Evolutionary conservation across 2,797 vertebrate species (phyloP).

Genomic region (Tenualosa thibaudeaui): DNA sequence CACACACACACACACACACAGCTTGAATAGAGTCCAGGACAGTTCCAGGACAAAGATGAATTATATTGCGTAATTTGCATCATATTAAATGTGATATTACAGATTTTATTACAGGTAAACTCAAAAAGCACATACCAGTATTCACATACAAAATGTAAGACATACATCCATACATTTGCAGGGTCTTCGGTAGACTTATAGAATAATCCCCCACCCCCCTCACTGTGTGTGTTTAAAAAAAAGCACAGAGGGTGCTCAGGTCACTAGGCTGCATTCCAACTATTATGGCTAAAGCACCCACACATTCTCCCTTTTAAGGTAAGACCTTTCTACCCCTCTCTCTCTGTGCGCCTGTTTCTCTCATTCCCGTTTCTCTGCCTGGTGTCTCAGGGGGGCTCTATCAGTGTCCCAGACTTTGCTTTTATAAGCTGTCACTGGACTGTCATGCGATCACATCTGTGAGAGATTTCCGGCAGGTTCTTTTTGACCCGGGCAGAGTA

Average conservation of each 20-base stretch:
- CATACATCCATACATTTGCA: slow-evolving; percentile 9
- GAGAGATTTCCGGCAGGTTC: slow-evolving; percentile 63
- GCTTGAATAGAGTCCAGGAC: not conserved
- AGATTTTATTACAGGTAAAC: not conserved
- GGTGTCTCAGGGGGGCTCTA: slow-evolving; percentile 50
- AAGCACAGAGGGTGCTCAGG: slow-evolving; percentile 43
- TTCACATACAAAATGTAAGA: not conserved
- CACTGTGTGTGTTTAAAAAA: slow-evolving; percentile 20
- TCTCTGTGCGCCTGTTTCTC: slow-evolving; percentile 45
- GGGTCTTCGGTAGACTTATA: not conserved
- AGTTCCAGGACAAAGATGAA: not conserved
- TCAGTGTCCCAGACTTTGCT: slow-evolving; percentile 53
- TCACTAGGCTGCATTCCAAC: slow-evolving; percentile 59
- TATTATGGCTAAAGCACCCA: slow-evolving; percentile 46
- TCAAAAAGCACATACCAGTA: not conserved
- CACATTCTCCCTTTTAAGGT: slow-evolving; percentile 76
- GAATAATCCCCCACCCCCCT: not conserved
- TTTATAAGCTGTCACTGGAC: slow-evolving; percentile 67
- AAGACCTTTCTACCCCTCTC: slow-evolving; percentile 60
- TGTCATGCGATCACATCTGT: slow-evolving; percentile 67
- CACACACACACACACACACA: not conserved
- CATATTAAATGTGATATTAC: not conserved
- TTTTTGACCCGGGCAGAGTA: slow-evolving; percentile 47
- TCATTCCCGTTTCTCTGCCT: slow-evolving; percentile 24
- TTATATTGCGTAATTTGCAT: not conserved